Conservation (phyloP, 2,888 invertebrate species). For the Lacanobia oleracea region DNA sequence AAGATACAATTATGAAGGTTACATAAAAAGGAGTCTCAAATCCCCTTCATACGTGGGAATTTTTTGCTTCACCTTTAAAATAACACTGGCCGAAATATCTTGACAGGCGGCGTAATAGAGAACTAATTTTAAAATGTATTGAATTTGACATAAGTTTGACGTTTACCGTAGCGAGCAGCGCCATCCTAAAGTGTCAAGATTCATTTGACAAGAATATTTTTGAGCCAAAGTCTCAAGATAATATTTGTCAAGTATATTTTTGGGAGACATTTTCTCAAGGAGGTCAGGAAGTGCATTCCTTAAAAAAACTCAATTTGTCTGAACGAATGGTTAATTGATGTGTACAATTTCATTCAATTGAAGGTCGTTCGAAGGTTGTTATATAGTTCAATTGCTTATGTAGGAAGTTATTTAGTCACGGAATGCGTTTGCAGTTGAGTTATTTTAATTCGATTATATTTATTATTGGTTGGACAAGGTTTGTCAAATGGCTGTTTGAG, state of each 20-base stretch:
- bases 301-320: conserved; percentile 45
- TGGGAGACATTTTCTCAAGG: conserved; percentile 47
- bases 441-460: conserved; percentile 53
- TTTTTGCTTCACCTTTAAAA: conserved; percentile 40
- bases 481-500: conserved; percentile 26
- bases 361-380: conserved; percentile 68
- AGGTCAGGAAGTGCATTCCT: conserved; percentile 57
- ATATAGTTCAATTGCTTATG: conserved; percentile 65
- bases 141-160: conserved; percentile 19
- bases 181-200: conserved; percentile 9
- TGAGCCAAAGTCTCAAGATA: conserved; percentile 3
- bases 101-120: neutral
- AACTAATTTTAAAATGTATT: conserved; percentile 6
- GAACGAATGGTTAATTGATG: conserved; percentile 49
- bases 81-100: neutral
- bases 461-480: conserved; percentile 53
- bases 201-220: neutral
- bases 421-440: conserved; percentile 35
- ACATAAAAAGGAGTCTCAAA: conserved; percentile 27
- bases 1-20: conserved; percentile 38
- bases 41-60: conserved; percentile 15
- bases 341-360: conserved; percentile 55
- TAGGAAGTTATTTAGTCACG: conserved; percentile 64
- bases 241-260: neutral
- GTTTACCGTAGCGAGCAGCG: conserved; percentile 11